Conservation (phyloP, 2,888 invertebrate species). For the Physocephala rufipes region DNA sequence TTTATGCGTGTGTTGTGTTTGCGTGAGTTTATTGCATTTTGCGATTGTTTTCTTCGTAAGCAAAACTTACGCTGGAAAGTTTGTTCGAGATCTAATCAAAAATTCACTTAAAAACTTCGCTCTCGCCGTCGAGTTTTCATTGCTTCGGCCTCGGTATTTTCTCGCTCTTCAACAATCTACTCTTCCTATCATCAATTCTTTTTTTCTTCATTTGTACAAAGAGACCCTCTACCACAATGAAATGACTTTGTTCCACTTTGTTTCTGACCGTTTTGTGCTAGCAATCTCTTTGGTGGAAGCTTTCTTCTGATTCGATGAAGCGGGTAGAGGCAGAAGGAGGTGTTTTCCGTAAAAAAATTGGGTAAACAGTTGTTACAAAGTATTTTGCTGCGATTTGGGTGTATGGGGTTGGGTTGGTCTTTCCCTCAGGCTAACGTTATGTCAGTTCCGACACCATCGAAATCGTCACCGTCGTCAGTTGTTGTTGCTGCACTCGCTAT, state of each 20-base stretch:
- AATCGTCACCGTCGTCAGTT: neutral
- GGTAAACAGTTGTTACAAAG: slow-evolving; percentile 51
- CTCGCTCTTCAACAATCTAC: neutral
- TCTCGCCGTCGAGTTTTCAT: slow-evolving; percentile 46
- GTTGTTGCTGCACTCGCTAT: neutral
- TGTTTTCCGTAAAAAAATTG: slow-evolving; percentile 44
- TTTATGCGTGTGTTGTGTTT: slow-evolving; percentile 13
- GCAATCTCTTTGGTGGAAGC: slow-evolving; percentile 23
- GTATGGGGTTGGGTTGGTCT: neutral
- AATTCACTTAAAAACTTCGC: slow-evolving; percentile 62
- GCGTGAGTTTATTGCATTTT: neutral
- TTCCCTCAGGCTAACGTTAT: neutral
- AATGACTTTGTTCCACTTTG: slow-evolving; percentile 43
- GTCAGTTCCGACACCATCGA: neutral
- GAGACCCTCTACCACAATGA: slow-evolving; percentile 39
- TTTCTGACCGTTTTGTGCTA: slow-evolving; percentile 31
- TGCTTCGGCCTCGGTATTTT: slow-evolving; percentile 38
- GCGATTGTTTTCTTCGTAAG: slow-evolving; percentile 9
- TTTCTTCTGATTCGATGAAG: neutral
- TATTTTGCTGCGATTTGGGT: slow-evolving; percentile 49
- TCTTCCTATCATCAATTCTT: neutral
- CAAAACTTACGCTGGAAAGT: slow-evolving; percentile 45
- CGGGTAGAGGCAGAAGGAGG: neutral
- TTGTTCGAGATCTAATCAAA: slow-evolving; percentile 62
- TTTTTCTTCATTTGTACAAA: neutral